These are phyloP conservation scores for Boloria selene DNA, from an alignment of 2,888 invertebrate species.

Conservation along the genomic window DNA sequence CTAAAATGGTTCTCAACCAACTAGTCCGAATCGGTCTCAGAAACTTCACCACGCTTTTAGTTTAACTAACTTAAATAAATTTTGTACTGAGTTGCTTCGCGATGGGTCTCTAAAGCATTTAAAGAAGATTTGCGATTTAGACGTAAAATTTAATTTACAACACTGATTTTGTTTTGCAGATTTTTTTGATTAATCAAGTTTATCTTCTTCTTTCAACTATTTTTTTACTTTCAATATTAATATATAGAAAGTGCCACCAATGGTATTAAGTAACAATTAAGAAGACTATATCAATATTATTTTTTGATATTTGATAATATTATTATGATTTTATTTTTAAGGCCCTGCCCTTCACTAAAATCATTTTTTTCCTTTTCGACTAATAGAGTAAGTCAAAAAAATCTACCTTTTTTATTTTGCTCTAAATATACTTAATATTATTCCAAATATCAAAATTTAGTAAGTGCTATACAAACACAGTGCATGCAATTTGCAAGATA, in stretches of 20 bases:
- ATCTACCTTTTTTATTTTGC: no score
- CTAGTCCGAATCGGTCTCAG: constrained; percentile 39
- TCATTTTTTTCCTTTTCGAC: no score
- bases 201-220: no score
- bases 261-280: no score
- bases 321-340: no score
- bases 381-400: no score
- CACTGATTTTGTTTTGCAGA: constrained; percentile 6
- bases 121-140: constrained; percentile 19
- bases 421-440: background rate
- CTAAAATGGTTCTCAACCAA: constrained; percentile 26
- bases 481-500: background rate
- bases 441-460: constrained; percentile 11
- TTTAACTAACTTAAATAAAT: constrained; percentile 41
- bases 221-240: no score
- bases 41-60: constrained; percentile 38
- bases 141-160: constrained; percentile 14
- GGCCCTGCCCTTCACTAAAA: no score
- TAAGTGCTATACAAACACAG: background rate
- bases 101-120: constrained; percentile 34
- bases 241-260: background rate
- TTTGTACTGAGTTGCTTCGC: constrained; percentile 33
- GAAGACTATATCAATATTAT: no score
- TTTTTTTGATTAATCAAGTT: no score
- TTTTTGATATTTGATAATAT: no score